A percentile compares a stretch with the other conserved stretches of the same genome.
These are phyloP conservation scores for Mnemiopsis leidyi DNA, from an alignment of 37 sponge, comb jelly and placozoan species.

Conservation along the genomic window DNA sequence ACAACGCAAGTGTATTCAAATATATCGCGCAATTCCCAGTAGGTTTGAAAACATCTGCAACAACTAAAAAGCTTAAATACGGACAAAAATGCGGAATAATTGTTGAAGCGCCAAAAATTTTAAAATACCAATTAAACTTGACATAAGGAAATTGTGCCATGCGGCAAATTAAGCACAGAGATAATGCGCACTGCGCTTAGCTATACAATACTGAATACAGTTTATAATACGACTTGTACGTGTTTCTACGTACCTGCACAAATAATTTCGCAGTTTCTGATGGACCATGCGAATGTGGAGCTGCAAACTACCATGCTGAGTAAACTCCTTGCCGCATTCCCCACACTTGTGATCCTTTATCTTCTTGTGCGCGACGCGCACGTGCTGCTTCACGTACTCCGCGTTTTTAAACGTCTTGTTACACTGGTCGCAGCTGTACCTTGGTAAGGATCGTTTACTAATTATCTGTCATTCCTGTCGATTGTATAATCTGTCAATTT, in stretches of 20 bases:
- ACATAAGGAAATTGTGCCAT: too few species aligned
- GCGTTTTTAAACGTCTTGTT: neutral
- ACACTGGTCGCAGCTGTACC: conserved; percentile 40
- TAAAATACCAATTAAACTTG: neutral
- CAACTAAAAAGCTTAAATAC: too few species aligned
- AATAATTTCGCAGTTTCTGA: neutral
- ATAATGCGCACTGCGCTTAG: too few species aligned
- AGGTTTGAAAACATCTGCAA: neutral
- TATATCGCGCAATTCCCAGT: neutral
- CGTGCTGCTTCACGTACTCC: conserved; percentile 22
- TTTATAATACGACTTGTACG: too few species aligned
- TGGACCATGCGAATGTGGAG: conserved; percentile 5
- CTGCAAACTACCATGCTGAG: neutral
- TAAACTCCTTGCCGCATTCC: conserved; percentile 20
- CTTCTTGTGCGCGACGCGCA: neutral
- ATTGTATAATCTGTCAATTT: too few species aligned
- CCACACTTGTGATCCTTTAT: conserved; percentile 22
- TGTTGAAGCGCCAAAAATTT: neutral
- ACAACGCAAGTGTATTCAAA: too few species aligned
- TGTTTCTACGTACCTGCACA: conserved; percentile 25
- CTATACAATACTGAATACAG: too few species aligned
- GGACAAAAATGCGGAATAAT: too few species aligned
- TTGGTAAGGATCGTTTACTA: too few species aligned
- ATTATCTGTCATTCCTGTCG: too few species aligned
- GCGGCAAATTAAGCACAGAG: too few species aligned